Evolutionary conservation across 2,888 invertebrate genomes (phyloP), one percentile per base, ranked within the genome.

Genomic region (Mactromeris polynyma): DNA sequence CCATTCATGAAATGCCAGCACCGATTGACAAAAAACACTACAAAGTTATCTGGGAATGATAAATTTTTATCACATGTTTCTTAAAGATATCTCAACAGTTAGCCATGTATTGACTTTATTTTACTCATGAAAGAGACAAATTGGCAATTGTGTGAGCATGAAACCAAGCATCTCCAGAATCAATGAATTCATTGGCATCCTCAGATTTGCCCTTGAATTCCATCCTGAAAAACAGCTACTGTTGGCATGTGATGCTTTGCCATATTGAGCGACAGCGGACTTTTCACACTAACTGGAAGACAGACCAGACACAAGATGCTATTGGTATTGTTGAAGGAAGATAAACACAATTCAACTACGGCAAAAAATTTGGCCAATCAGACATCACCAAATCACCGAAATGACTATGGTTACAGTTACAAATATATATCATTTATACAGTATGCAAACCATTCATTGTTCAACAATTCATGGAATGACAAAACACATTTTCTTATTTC

Each of bases 161-260:
- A 80, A 73, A 88, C 78, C 51, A 83, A 31, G 90, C 89, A n/a
- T 77, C 88, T 0, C 51, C 36, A 0, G 69, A 81, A 58, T 86
- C 94, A 0, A 96, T 96, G 85, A 51, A 86, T 31, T 40, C 92
- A 21, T 88, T 95, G 14, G 85, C 89, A 11, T 92, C 92, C 11
- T 89, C 93, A 11, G 64, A 90, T 19, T 90, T 95, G 9, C 91
- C 96, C 9, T 90, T 92, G 11, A 95, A 96, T 89, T 96, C 94
- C 91, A 94, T 96, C 80, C 94, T 0, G 85, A 42, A 14, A 83
- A 92, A 36, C 93, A 93, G 31, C 64, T 97, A 7, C 89, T 92
- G 26, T 84, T 97, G 6, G 94, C 96, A 0, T 95, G 96, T 73
- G 97, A 97, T 93, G 97, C 97, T 0, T 95, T 95, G 33, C 94